Base-by-base conservation (phyloP, 2,888 invertebrate genomes). In the Diaphora mendica region DNA sequence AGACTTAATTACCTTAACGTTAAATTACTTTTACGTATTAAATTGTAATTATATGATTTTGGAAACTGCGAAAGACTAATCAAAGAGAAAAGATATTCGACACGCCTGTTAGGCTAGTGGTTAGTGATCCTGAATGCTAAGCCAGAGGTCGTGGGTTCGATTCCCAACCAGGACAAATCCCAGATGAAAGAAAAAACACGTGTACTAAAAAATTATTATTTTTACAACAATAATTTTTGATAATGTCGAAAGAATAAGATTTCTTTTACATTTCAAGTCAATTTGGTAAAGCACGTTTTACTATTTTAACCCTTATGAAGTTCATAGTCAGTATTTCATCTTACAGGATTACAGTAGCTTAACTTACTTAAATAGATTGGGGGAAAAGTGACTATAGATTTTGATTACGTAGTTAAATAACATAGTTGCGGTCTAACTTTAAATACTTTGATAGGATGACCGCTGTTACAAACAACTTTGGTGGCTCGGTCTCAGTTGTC, bases 401-500 rank as follows among this genome's bases (percentile, higher is more conserved):
- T 59, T 62, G n/a, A 26, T 65, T 44, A 59, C 23, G 23, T 51
- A 48, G 67, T 39, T 69, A 33, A 71, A 42, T 39, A 62, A 62
- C 48, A 70, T 48, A 44, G 71, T 69, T 33, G 64, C 1, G 44
- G 67, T 70, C 66, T 55, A 72, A 72, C 64, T 72, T 72, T 64
- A 64, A 67, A 39, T 23, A 72, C 64, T 72, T 72, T 64, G 67
- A 67, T 42, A 30, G 70, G 65, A 69, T 69, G 66, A 59, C 39
- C 66, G n/a, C 48, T 48, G 66, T 55, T 62, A 55, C n/a, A 55
- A 72, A 66, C 67, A 75, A 72, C 64, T 72, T 72, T 62, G 30
- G 62, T 70, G 62, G 59, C 48, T 62, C 35, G 15, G 68, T 59
- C 35, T 75, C 69, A 30, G 59, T 44, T 69, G 75, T 72, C 71